Base-by-base conservation (phyloP, 2,113 vertebrate genomes). In the Lamprotornis superbus region DNA sequence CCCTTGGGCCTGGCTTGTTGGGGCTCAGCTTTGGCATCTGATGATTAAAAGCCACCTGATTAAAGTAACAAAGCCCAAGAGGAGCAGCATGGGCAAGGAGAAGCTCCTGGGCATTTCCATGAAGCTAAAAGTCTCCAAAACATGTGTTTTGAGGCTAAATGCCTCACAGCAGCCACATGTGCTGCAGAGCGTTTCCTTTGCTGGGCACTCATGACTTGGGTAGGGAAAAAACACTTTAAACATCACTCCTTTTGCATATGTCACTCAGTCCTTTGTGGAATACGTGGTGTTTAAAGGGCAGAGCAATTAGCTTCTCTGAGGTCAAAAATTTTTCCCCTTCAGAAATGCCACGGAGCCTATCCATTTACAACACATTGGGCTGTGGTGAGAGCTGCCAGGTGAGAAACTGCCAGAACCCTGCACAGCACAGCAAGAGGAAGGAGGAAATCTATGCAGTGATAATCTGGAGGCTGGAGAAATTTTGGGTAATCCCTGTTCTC, bases 241-340 rank as follows among this genome's bases (percentile, higher is more conserved):
- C 25, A 21, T 81, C 63, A 60, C 22, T 81, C 68, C 60, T 92
- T 92, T 81, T 23, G 37, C 61, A 73, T 50, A 40, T 65, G 83
- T 93, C 90, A 94, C 91, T 91, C 56, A 83, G 88, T 75, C 57
- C 50, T 89, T 81, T 61, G 49, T 3, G 19, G 83, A 90, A 80
- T 70, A 92, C 70, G 69, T 3, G 55, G 87, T 85, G 90, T 68
- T 97, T 94, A 95, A 95, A 95, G 83, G 83, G 84, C 85, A 94
- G 37, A 84, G 83, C 39, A 91, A 70, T 56, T 30, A 75, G 31
- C 42, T 37, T 95, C 12, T 2, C 75, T 59, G 65, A 50, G 81
- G 87, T 76, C 80, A 87, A 87, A 83, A 47, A 53, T 5, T 13
- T 59, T 46, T 49, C 59, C 73, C 70, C 47, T 50, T 60, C 56